Conservation (phyloP, 35 echinoderm and acorn worm genomes). For the Ophiothrix spiculata region DNA sequence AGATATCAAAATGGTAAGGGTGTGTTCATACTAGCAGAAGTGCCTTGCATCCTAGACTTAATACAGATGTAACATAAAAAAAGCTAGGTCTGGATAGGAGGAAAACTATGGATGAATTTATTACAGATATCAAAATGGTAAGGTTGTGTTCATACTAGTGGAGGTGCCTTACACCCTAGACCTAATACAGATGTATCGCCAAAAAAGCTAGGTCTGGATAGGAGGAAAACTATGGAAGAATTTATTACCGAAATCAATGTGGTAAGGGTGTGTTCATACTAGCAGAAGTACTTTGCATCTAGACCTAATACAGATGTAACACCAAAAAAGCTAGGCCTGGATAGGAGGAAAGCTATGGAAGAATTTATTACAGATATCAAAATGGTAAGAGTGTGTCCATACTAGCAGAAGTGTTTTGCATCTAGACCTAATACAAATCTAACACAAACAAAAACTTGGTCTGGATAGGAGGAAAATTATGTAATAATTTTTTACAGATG, state of each 20-base stretch:
- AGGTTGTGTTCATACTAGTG: too few relatives aligned
- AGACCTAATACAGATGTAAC: slow-evolving; percentile 14
- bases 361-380: slow-evolving; percentile 60
- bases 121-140: slow-evolving; percentile 49
- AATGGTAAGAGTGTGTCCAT: slow-evolving; percentile 64
- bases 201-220: slow-evolving; percentile 57
- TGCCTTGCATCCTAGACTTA: slow-evolving; percentile 41
- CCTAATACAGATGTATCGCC: slow-evolving; percentile 7
- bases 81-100: slow-evolving; percentile 74
- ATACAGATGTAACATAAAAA: slow-evolving; percentile 11
- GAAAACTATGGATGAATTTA: slow-evolving; percentile 73
- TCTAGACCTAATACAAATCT: too few relatives aligned
- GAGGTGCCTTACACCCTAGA: slow-evolving; percentile 54
- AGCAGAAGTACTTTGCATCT: too few relatives aligned
- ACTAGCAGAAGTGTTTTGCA: too few relatives aligned
- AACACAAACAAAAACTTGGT: too few relatives aligned
- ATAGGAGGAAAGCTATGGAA: slow-evolving; percentile 75
- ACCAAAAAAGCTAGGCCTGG: slow-evolving; percentile 52
- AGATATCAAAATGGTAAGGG: slow-evolving; percentile 55
- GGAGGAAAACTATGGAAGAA: slow-evolving; percentile 75
- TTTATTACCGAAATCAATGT: slow-evolving; percentile 53
- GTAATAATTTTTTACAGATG: too few relatives aligned
- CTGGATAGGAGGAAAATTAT: too few relatives aligned
- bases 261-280: too few relatives aligned
- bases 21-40: too few relatives aligned